Percentiles rank a stretch among this genome's conserved stretches.
Evolutionary conservation across 2,113 vertebrate species (phyloP).

Genomic region (Ciconia maguari): DNA sequence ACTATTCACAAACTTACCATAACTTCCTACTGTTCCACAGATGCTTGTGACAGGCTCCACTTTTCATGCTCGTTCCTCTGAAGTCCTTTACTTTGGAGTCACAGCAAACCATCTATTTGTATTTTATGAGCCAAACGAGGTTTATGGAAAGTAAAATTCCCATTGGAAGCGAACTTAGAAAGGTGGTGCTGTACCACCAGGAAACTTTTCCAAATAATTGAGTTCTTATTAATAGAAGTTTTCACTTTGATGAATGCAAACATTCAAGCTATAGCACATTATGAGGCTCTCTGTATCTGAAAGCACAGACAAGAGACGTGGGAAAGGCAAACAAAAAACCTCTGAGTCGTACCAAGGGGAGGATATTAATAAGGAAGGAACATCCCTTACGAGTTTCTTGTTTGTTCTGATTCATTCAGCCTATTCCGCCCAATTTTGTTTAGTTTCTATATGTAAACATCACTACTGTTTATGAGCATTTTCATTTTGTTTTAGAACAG

Average conservation of each 20-base stretch:
- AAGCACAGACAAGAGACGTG: background rate
- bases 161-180: background rate
- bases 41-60: background rate
- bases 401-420: background rate
- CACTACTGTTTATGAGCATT: background rate
- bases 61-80: background rate
- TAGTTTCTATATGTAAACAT: background rate
- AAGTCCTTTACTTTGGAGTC: background rate
- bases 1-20: slow-evolving; percentile 27
- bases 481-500: background rate
- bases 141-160: background rate
- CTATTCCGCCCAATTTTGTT: background rate
- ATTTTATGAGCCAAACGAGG: background rate
- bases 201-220: background rate
- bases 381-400: background rate
- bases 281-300: background rate
- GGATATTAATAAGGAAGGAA: background rate
- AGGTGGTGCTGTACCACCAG: background rate
- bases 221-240: slow-evolving; percentile 2
- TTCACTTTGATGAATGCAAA: background rate
- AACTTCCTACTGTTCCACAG: slow-evolving; percentile 37
- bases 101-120: background rate
- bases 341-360: background rate
- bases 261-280: background rate
- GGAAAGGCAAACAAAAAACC: slow-evolving; percentile 24